Percentiles rank a stretch among this genome's conserved stretches.
Conservation (phyloP, 2,797 vertebrate genomes). For the Phrynocephalus forsythii region DNA sequence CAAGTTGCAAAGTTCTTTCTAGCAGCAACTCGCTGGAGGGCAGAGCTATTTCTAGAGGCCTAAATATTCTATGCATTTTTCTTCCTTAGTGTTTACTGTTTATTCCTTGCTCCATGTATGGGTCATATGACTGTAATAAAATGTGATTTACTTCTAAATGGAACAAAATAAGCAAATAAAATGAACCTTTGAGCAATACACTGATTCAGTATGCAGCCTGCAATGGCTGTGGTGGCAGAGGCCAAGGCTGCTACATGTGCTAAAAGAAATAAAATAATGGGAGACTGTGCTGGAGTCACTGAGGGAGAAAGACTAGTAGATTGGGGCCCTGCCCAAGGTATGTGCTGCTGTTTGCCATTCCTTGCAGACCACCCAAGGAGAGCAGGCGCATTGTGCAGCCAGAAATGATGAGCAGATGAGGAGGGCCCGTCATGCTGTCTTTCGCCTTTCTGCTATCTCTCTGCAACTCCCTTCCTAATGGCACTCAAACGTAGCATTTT, state of each 20-base stretch:
- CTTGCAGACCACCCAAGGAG: constrained; percentile 92
- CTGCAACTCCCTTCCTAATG: constrained; percentile 66
- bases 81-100: no score
- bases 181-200: constrained; percentile 43
- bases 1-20: no score
- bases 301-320: constrained; percentile 78
- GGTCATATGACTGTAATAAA: no score
- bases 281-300: constrained; percentile 81
- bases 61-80: no score
- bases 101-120: no score
- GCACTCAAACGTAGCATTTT: neutral
- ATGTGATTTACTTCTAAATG: neutral
- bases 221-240: neutral
- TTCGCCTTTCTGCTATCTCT: constrained; percentile 74
- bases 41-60: no score
- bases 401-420: constrained; percentile 85
- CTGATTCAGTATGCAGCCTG: constrained; percentile 55
- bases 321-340: constrained; percentile 85
- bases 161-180: neutral
- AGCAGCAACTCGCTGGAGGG: no score
- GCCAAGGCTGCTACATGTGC: constrained; percentile 56
- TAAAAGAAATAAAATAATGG: constrained; percentile 72
- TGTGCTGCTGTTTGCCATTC: constrained; percentile 82
- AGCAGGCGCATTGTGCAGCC: constrained; percentile 78
- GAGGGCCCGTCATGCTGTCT: constrained; percentile 78